phyloP scores from a whole-genome alignment of 2,888 invertebrate species.

The Sphaeridia pumilis region DNA sequence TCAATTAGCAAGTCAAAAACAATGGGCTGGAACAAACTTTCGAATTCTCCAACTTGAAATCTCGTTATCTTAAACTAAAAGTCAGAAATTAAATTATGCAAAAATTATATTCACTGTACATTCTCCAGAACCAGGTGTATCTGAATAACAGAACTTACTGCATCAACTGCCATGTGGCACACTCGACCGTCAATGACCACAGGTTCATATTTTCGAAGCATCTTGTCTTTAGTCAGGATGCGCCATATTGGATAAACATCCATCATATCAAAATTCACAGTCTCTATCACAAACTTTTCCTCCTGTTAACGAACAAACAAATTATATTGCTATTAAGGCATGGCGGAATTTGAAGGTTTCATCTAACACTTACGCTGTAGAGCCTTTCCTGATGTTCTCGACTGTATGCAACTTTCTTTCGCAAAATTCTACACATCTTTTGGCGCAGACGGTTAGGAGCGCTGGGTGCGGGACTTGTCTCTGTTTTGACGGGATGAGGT shows the following conservation, averaged over 20 bases:
- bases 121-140: neutral
- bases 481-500: conserved; percentile 30
- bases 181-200: conserved; percentile 10
- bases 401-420: too few relatives aligned
- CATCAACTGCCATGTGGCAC: conserved; percentile 9
- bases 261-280: neutral
- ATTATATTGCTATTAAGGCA: too few relatives aligned
- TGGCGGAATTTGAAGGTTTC: too few relatives aligned
- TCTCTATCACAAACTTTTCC: conserved; percentile 2
- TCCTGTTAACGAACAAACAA: too few relatives aligned
- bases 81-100: neutral
- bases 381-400: too few relatives aligned
- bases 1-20: conserved; percentile 7
- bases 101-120: neutral
- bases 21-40: conserved; percentile 5
- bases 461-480: conserved; percentile 23
- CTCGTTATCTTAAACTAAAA: neutral
- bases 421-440: too few relatives aligned
- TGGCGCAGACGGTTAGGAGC: too few relatives aligned
- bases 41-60: neutral
- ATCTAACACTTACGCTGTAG: too few relatives aligned
- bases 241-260: conserved; percentile 5
- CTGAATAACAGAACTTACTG: conserved; percentile 4
- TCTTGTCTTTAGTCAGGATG: neutral
- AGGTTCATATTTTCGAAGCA: conserved; percentile 9